phyloP scores from a whole-genome alignment of 2,113 vertebrate genomes.

The Chloropsis cyanopogon region DNA sequence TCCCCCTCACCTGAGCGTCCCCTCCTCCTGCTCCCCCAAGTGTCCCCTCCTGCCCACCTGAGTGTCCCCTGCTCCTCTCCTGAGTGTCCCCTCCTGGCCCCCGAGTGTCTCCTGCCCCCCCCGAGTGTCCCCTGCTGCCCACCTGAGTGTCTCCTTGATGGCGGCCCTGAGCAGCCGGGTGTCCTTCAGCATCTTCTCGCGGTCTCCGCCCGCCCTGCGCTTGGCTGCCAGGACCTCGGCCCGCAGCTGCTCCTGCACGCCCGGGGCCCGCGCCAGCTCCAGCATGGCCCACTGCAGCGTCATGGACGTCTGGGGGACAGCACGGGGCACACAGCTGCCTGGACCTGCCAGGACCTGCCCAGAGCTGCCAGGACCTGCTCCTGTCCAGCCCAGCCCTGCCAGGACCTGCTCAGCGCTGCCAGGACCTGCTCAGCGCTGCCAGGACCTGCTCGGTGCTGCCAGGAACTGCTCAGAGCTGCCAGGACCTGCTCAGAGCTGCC shows the following conservation, averaged over 20 bases:
- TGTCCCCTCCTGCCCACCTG: neutral
- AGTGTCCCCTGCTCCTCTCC: too few species aligned
- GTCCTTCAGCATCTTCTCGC: neutral
- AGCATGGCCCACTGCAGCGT: neutral
- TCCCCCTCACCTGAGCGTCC: too few species aligned
- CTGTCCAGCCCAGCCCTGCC: too few species aligned
- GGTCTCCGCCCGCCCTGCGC: neutral
- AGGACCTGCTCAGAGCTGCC: too few species aligned
- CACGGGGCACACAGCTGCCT: neutral
- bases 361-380: too few species aligned
- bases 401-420: neutral
- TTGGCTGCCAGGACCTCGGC: neutral
- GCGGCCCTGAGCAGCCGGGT: neutral
- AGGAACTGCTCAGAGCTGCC: too few species aligned
- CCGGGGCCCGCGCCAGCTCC: neutral
- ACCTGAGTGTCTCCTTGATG: neutral
- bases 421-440: too few species aligned
- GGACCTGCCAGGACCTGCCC: neutral
- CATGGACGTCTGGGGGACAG: neutral
- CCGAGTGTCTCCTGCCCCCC: too few species aligned
- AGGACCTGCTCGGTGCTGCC: too few species aligned
- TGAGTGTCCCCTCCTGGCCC: too few species aligned
- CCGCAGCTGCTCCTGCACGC: neutral
- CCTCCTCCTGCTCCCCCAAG: conserved; percentile 75
- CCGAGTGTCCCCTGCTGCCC: neutral